These are phyloP conservation scores for Ecdyonurus torrentis DNA, from an alignment of 2,888 invertebrate species.

Conservation along the genomic window DNA sequence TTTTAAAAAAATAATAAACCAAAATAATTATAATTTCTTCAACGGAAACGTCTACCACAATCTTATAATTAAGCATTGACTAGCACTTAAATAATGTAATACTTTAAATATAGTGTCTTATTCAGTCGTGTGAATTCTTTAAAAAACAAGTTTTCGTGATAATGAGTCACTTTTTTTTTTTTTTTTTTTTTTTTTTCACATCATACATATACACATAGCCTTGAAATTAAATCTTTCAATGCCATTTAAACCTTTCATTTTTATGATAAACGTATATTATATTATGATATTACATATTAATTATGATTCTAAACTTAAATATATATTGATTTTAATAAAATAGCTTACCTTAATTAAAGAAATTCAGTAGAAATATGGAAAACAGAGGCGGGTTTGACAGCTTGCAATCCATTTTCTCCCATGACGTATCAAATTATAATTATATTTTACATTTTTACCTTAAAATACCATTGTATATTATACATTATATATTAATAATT, in stretches of 20 bases:
- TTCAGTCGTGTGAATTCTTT: background rate
- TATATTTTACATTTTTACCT: background rate
- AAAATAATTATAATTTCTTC: too few species aligned
- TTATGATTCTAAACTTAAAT: background rate
- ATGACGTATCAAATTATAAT: background rate
- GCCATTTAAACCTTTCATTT: background rate
- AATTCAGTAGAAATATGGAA: background rate
- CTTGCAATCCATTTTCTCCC: background rate
- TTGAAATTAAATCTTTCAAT: background rate
- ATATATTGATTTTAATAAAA: background rate
- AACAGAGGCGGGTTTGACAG: background rate
- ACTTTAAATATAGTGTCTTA: background rate
- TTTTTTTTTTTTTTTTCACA: background rate
- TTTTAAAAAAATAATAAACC: too few species aligned
- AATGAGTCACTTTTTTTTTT: background rate
- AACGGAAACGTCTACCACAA: too few species aligned
- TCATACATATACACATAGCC: background rate
- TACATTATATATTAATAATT: background rate
- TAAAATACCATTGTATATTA: background rate
- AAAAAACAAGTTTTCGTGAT: background rate
- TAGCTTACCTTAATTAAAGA: background rate
- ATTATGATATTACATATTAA: background rate
- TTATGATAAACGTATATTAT: background rate
- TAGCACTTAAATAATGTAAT: background rate
- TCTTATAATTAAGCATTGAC: too few species aligned